A percentile compares a stretch with the other conserved stretches of the same genome.
Evolutionary conservation across 2,888 invertebrate genomes (phyloP).

Genomic region (Steinernema carpocapsae): DNA sequence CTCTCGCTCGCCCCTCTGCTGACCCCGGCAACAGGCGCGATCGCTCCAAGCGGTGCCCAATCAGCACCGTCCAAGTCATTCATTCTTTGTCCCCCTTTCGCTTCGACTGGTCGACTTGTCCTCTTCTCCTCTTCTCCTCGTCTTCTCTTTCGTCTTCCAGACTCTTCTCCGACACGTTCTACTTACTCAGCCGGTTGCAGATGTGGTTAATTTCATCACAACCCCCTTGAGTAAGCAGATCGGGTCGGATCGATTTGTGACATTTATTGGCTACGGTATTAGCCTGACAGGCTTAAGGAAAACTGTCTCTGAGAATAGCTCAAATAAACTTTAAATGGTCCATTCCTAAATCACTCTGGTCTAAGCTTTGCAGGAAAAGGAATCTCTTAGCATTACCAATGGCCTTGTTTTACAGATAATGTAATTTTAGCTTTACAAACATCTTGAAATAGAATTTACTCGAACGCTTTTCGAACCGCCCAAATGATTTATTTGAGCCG

Average conservation of each 20-base stretch:
- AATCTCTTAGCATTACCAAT: no score
- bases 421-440: not conserved
- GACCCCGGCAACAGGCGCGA: constrained; percentile 15
- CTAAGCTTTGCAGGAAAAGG: no score
- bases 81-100: not conserved
- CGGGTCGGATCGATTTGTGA: constrained; percentile 25
- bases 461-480: no score
- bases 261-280: not conserved
- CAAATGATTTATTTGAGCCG: no score
- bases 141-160: not conserved
- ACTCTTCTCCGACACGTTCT: constrained; percentile 26
- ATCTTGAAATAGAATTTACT: not conserved
- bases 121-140: not conserved
- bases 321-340: not conserved
- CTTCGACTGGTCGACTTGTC: not conserved
- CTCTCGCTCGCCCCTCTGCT: not conserved
- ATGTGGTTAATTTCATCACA: constrained; percentile 41
- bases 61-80: constrained; percentile 13
- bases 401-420: not conserved
- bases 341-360: not conserved
- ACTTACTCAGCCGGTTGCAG: constrained; percentile 45
- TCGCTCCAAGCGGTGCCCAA: constrained; percentile 1
- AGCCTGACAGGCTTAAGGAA: not conserved
- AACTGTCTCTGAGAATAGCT: no score
- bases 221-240: constrained; percentile 46